Base-by-base conservation (phyloP, 2,888 invertebrate species). In the Andrena bicolor region DNA sequence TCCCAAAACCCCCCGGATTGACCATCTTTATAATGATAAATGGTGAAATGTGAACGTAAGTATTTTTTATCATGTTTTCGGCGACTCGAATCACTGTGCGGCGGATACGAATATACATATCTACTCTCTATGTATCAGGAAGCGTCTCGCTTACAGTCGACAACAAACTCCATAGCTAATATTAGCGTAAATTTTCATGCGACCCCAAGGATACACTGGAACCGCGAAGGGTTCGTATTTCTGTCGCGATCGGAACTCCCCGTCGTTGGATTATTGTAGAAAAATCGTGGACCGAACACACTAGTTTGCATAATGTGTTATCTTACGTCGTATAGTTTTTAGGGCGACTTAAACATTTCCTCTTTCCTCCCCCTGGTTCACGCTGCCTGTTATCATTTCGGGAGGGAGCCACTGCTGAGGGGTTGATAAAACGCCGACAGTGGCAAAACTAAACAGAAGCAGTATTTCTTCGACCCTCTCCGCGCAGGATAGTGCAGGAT, bases 191-290 rank as follows among this genome's bases (percentile, higher is more conserved):
- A 70, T 64, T 79, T 58, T 23, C 61, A 20, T 8, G 69, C 4
- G 3, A n/a, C 28, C 30, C 13, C 28, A 6, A 16, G 20, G 35
- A 32, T 2, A 56, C 20, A 35, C 41, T 76, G 10, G 32, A 10
- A n/a, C 41, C 72, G 76, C 63, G n/a, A n/a, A 61, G 51, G 61
- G 56, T 76, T 72, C 30, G 30, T 26, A 35, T 61, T 56, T 56
- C 10, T 53, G 23, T 30, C 51, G 16, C 63, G 49, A 48, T 35
- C 60, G 26, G 32, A 23, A 64, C 66, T 66, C 49, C 61, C 35
- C 49, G n/a, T 8, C n/a, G n/a, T 10, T 8, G 20, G 32, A 30
- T 48, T 23, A 32, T 68, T 26, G 20, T 0, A 6, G 69, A 30
- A 26, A 61, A 77, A 35, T 53, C 35, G 13, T 53, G 10, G 6